Conservation (phyloP, 2,797 vertebrate genomes). For the Silurus aristotelis region DNA sequence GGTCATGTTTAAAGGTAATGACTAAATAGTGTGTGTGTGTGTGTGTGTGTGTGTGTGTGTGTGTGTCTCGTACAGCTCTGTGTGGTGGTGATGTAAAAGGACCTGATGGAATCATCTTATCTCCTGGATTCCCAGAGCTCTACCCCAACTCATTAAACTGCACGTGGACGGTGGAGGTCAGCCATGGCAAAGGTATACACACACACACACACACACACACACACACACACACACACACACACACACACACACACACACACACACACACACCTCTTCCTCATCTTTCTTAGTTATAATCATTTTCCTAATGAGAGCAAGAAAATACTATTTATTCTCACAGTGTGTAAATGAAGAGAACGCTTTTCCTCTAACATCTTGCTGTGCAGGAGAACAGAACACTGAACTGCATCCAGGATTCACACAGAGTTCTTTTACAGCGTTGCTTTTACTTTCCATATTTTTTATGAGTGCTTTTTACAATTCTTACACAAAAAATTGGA, state of each 20-base stretch:
- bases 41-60: constrained; percentile 48
- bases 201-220: neutral
- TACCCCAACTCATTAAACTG: constrained; percentile 98
- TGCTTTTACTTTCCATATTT: no score
- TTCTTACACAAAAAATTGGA: no score
- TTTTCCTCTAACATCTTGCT: no score
- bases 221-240: constrained; percentile 22
- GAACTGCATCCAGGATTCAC: no score
- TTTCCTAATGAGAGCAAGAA: no score
- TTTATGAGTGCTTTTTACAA: no score
- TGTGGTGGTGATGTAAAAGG: constrained; percentile 95
- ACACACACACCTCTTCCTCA: neutral
- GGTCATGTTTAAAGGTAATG: no score
- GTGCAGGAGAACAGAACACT: no score
- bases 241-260: constrained; percentile 11
- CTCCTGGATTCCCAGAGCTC: constrained; percentile 94
- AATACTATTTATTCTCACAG: no score
- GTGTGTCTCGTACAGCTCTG: constrained; percentile 79
- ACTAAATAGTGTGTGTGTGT: constrained; percentile 29
- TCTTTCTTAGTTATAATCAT: no score
- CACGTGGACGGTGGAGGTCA: constrained; percentile 97
- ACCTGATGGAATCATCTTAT: constrained; percentile 92
- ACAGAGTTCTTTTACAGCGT: no score
- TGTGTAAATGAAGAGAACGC: no score
- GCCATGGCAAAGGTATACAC: constrained; percentile 85